These are phyloP conservation scores for Neodon shergylaensis DNA, from an alignment of 2,113 vertebrate genomes.

Conservation along the genomic window DNA sequence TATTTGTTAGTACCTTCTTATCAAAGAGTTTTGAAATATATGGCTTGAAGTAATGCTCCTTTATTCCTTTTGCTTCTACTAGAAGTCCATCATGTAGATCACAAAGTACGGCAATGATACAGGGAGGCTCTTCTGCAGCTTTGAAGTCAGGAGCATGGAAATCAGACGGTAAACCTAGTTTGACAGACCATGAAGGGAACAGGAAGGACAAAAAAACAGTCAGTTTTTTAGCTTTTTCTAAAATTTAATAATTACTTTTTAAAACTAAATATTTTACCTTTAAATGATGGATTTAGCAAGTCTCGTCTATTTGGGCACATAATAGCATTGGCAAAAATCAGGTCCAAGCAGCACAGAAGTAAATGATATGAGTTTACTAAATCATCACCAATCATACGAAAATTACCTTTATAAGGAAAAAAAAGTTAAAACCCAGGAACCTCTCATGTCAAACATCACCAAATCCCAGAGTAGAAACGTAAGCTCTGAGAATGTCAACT, in stretches of 20 bases:
- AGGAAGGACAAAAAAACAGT: background rate
- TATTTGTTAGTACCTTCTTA: conserved; percentile 85
- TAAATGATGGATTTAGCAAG: conserved; percentile 93
- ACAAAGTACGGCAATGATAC: conserved; percentile 93
- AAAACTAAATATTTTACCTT: conserved; percentile 86
- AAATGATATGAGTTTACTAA: conserved; percentile 99
- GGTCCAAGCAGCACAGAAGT: conserved; percentile 97
- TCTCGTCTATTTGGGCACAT: conserved; percentile 93
- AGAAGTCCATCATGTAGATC: conserved; percentile 95
- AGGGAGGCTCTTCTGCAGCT: conserved; percentile 85
- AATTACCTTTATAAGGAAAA: conserved; percentile 91
- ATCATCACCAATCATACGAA: conserved; percentile 98
- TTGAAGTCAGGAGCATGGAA: conserved; percentile 80
- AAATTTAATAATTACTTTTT: conserved; percentile 35
- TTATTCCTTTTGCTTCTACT: conserved; percentile 98
- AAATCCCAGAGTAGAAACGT: conserved; percentile 34
- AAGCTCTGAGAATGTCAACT: conserved; percentile 49
- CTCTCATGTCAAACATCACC: conserved; percentile 65
- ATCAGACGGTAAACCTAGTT: conserved; percentile 87
- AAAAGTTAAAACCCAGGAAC: conserved; percentile 51
- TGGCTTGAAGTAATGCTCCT: conserved; percentile 98
- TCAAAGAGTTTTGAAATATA: conserved; percentile 95
- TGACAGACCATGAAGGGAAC: background rate
- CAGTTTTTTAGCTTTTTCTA: conserved; percentile 46
- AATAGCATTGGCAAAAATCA: conserved; percentile 95